Percentiles rank a stretch among this genome's conserved stretches.
Evolutionary conservation across 1,140 invertebrate genomes (phyloP).

Genomic region (Argopecten irradians): DNA sequence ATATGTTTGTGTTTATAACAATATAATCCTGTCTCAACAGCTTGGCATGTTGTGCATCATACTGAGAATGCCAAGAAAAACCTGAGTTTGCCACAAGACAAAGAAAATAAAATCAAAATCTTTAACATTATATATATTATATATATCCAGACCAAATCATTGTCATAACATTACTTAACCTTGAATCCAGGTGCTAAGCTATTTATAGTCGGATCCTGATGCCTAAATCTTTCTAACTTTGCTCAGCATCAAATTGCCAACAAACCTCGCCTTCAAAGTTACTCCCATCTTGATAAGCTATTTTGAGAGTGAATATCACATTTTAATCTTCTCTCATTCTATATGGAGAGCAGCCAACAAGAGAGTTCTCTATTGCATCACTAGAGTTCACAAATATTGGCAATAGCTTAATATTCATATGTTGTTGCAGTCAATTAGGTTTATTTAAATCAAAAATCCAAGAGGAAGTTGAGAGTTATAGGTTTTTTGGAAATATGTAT

Average conservation of each 20-base stretch:
- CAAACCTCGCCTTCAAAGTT: neutral
- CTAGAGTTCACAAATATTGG: neutral
- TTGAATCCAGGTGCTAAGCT: neutral
- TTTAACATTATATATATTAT: too few relatives aligned
- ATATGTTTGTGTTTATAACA: too few relatives aligned
- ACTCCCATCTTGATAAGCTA: slow-evolving; percentile 2
- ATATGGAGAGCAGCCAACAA: neutral
- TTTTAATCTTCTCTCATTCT: neutral
- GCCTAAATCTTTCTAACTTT: neutral
- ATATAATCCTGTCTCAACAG: too few relatives aligned
- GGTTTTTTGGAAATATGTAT: too few relatives aligned
- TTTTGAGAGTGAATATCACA: neutral
- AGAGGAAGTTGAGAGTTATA: neutral
- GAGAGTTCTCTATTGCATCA: neutral
- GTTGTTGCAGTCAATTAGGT: neutral
- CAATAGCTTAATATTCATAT: neutral
- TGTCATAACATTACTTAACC: neutral
- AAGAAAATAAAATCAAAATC: too few relatives aligned
- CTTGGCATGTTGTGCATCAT: too few relatives aligned
- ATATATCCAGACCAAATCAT: too few relatives aligned
- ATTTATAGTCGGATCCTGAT: neutral
- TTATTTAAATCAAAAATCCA: neutral
- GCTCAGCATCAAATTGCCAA: neutral
- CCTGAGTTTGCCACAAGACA: too few relatives aligned
- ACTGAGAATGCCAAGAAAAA: too few relatives aligned